These are phyloP conservation scores for Drosophila phalerata DNA, from an alignment of 2,888 invertebrate species.

Conservation along the genomic window DNA sequence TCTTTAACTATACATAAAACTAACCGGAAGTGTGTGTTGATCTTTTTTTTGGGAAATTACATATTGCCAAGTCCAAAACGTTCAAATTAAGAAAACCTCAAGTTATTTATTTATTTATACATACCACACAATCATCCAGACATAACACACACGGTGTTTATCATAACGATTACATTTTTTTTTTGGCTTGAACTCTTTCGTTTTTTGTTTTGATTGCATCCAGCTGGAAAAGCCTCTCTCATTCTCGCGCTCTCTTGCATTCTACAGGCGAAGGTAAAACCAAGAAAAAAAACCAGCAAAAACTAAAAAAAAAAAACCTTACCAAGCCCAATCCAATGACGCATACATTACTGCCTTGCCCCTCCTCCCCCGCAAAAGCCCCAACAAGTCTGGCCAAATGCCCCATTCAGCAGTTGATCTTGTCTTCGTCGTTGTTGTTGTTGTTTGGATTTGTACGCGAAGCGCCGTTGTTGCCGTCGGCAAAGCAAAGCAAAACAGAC, in stretches of 20 bases:
- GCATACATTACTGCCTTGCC: slow-evolving; percentile 58
- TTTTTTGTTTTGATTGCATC: slow-evolving; percentile 73
- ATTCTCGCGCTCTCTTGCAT: slow-evolving; percentile 16
- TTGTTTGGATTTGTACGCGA: slow-evolving; percentile 67
- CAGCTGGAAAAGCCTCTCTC: slow-evolving; percentile 57
- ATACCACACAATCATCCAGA: slow-evolving; percentile 38
- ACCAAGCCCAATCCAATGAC: slow-evolving; percentile 71
- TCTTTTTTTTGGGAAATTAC: slow-evolving; percentile 24
- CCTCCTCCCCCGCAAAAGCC: slow-evolving; percentile 9
- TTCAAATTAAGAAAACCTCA: slow-evolving; percentile 23
- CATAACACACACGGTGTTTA: slow-evolving; percentile 47
- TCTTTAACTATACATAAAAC: slow-evolving; percentile 1
- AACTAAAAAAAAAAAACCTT: slow-evolving; percentile 29
- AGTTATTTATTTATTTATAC: slow-evolving; percentile 23
- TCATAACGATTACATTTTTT: slow-evolving; percentile 66
- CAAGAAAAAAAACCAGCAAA: neutral
- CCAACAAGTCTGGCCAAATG: slow-evolving; percentile 52
- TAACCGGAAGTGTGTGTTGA: slow-evolving; percentile 46
- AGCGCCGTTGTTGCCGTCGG: slow-evolving; percentile 76
- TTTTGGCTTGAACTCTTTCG: slow-evolving; percentile 27
- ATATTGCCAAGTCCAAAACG: slow-evolving; percentile 28
- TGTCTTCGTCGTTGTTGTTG: slow-evolving; percentile 29
- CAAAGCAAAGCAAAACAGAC: slow-evolving; percentile 49
- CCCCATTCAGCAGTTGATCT: slow-evolving; percentile 66
- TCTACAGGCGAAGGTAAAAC: slow-evolving; percentile 30